A percentile compares a stretch with the other conserved stretches of the same genome.
These are phyloP conservation scores for Carabus problematicus DNA, from an alignment of 2,888 invertebrate species.

Conservation along the genomic window DNA sequence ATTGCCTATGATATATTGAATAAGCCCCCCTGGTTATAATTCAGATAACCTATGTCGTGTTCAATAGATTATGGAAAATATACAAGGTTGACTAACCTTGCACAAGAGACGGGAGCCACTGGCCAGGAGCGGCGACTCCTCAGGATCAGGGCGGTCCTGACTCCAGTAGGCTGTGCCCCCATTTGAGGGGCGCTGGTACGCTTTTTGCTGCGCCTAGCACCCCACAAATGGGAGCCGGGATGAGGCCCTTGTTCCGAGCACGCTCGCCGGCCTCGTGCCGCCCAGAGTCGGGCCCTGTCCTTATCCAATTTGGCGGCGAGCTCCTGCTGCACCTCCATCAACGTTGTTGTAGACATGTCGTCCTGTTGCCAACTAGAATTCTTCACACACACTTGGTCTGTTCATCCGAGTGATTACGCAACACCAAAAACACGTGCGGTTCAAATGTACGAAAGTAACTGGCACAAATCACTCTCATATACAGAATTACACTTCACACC, in stretches of 20 bases:
- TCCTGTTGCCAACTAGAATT: not conserved
- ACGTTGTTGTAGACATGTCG: slow-evolving; percentile 50
- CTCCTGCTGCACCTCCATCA: slow-evolving; percentile 57
- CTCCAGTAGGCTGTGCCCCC: slow-evolving; percentile 62
- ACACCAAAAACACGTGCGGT: not conserved
- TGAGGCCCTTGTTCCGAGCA: slow-evolving; percentile 77
- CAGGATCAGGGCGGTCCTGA: slow-evolving; percentile 69
- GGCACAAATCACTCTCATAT: too few relatives aligned
- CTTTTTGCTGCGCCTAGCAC: slow-evolving; percentile 69
- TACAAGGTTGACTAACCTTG: too few relatives aligned
- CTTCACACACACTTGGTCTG: too few relatives aligned
- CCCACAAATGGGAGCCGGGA: slow-evolving; percentile 72
- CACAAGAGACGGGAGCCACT: slow-evolving; percentile 73
- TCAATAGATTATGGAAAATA: too few relatives aligned
- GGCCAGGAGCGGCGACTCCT: slow-evolving; percentile 78
- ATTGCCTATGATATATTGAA: not conserved
- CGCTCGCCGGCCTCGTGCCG: slow-evolving; percentile 58
- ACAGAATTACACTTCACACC: too few relatives aligned
- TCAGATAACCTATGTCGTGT: too few relatives aligned
- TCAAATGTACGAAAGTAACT: not conserved
- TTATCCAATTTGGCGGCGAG: slow-evolving; percentile 54
- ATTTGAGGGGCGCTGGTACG: slow-evolving; percentile 77
- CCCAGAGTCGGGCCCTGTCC: slow-evolving; percentile 47
- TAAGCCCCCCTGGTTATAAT: not conserved
- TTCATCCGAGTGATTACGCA: not conserved